phyloP scores from a whole-genome alignment of 2,888 invertebrate genomes.

The Bursaphelenchus okinawaensis region DNA sequence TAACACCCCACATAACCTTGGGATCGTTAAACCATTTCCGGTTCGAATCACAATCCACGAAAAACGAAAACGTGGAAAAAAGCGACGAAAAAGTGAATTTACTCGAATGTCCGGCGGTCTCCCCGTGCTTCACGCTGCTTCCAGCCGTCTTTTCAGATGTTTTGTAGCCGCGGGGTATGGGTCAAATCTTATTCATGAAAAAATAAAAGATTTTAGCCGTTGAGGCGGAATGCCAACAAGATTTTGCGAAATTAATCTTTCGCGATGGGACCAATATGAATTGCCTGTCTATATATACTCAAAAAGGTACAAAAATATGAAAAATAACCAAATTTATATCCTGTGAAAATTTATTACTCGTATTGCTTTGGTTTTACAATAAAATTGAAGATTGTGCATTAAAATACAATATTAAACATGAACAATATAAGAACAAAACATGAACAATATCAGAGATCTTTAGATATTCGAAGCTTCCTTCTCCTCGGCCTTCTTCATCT shows the following conservation, averaged over 20 bases:
- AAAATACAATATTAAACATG: not conserved
- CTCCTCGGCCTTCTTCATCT: not conserved
- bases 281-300: not conserved
- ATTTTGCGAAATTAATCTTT: not conserved
- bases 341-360: not conserved
- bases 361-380: not conserved
- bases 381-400: too few relatives aligned
- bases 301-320: not conserved
- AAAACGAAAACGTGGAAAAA: slow-evolving; percentile 1
- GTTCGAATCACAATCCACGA: not conserved
- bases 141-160: not conserved
- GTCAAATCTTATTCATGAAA: not conserved
- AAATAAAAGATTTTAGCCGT: not conserved
- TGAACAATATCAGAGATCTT: not conserved
- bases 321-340: not conserved
- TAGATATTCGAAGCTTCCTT: not conserved
- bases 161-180: not conserved
- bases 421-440: not conserved
- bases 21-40: not conserved
- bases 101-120: not conserved
- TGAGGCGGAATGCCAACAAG: not conserved
- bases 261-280: not conserved
- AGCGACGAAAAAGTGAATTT: not conserved
- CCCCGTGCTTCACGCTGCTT: not conserved
- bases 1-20: too few relatives aligned